Evolutionary conservation across 1,140 invertebrate species (phyloP).

Genomic region (Habropoda laboriosa): DNA sequence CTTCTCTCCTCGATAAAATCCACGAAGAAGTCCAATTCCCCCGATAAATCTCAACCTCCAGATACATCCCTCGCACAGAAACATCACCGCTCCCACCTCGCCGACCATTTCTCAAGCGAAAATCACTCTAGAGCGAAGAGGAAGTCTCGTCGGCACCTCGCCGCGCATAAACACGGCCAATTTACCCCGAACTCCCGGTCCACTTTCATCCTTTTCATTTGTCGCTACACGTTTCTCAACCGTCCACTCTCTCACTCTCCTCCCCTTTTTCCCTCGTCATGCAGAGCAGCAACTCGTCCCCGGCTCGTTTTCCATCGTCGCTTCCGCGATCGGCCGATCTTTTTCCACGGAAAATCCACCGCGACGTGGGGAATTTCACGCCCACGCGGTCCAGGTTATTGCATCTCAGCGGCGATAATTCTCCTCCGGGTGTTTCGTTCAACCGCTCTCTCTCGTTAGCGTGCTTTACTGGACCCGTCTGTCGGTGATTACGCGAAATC

Average conservation of each 20-base stretch:
- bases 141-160: background rate
- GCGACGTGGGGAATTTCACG: conserved; percentile 23
- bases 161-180: background rate
- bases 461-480: conserved; percentile 16
- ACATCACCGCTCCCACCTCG: too few species aligned
- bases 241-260: background rate
- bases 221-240: background rate
- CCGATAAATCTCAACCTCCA: too few species aligned
- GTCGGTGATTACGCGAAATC: conserved; percentile 42
- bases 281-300: background rate
- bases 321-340: background rate
- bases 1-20: too few species aligned
- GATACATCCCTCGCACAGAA: too few species aligned
- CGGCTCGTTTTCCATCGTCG: conserved; percentile 9
- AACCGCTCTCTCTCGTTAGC: conserved; percentile 26
- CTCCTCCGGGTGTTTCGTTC: background rate
- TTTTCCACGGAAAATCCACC: conserved; percentile 2
- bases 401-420: conserved; percentile 23
- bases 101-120: too few species aligned
- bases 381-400: conserved; percentile 11
- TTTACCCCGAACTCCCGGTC: background rate
- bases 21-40: too few species aligned
- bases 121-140: too few species aligned
- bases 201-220: background rate
- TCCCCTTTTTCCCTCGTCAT: background rate